Base-by-base conservation (phyloP, 2,113 vertebrate species). In the Forbesichthys papilliferus region DNA sequence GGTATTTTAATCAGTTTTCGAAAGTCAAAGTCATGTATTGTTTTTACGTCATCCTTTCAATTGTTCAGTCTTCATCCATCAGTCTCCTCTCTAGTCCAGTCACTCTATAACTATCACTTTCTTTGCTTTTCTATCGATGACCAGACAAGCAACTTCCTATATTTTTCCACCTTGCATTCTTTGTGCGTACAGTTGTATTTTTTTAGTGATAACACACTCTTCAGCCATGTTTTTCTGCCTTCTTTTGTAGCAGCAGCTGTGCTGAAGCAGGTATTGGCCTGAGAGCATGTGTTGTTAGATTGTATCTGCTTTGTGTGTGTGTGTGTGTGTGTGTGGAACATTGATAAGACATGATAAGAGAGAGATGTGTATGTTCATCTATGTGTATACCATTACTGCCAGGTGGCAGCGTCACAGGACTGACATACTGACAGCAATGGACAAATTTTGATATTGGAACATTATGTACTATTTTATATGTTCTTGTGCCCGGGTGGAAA, bases 151-250 rank as follows among this genome's bases (percentile, higher is more conserved):
- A 75, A 84, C 75, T 93, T 94, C 64, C 80, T 95, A 20, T 92
- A 94, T 81, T 94, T 94, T 73, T 94, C 93, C 89, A 89, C 87
- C 77, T 85, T 87, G 88, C 84, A 77, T 64, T 83, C 69, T 86
- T 65, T 83, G 76, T 67, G 36, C 86, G 74, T 71, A 66, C 48
- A 66, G 75, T 75, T 20, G 33, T 91, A 87, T 92, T 92, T 86
- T 87, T 82, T 68, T 81, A 87, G 79, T 80, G 68, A 67, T 75
- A 73, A 53, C 59, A 65, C 42, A 83, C 36, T 74, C 77, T 74
- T 56, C 71, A 84, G 84, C 68, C 84, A 57, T 73, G 54, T 73
- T 87, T 88, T 87, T 84, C 85, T 84, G 75, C 78, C 84, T 72
- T 78, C 73, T 82, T 85, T 81, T 91, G 87, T 88, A 86, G 88